phyloP scores from a whole-genome alignment of 2,113 vertebrate species.

The Chloropsis cyanopogon region DNA sequence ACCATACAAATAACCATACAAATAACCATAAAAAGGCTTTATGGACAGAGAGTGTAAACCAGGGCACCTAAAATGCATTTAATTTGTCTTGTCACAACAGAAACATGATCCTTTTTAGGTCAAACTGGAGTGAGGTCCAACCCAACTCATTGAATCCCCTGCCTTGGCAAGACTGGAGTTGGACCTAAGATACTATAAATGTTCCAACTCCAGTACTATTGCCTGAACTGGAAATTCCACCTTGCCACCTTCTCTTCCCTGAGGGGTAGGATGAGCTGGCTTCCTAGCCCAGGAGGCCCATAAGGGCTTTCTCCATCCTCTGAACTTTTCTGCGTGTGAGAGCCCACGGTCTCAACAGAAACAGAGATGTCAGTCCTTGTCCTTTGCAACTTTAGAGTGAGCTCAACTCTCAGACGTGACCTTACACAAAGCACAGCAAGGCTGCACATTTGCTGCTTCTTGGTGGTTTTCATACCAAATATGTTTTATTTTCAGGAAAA shows the following conservation, averaged over 20 bases:
- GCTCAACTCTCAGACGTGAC: background rate
- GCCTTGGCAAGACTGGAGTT: background rate
- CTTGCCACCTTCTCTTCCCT: background rate
- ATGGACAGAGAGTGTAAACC: background rate
- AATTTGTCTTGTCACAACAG: background rate
- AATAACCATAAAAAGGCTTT: background rate
- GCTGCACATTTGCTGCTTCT: background rate
- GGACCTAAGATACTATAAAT: background rate
- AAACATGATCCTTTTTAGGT: background rate
- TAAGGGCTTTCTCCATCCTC: background rate
- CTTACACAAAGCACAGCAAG: background rate
- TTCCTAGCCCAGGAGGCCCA: background rate
- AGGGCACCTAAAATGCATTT: background rate
- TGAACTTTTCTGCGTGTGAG: background rate
- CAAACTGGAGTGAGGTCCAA: background rate
- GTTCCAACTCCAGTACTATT: background rate
- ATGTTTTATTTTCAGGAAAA: background rate
- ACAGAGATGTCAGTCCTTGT: background rate
- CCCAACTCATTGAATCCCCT: background rate
- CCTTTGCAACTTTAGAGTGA: background rate
- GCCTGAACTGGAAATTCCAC: background rate
- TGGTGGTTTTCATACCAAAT: background rate
- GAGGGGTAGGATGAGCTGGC: background rate
- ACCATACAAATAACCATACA: background rate
- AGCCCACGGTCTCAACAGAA: background rate